Evolutionary conservation across 2,113 vertebrate species (phyloP), one percentile per base, ranked within the genome.

Genomic region (Oplegnathus fasciatus): DNA sequence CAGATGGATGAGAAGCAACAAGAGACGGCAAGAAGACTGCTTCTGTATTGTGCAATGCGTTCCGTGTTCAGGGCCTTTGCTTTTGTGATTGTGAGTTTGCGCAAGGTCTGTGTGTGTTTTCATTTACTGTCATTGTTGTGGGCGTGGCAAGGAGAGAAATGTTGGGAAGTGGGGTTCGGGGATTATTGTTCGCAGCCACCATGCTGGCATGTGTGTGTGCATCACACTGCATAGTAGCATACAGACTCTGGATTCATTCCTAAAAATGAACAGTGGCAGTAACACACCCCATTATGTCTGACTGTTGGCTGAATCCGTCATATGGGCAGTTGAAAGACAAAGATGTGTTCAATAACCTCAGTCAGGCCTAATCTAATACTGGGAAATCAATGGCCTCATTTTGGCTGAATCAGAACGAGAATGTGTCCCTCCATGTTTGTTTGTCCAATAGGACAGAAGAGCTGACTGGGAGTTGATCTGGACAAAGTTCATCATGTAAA

Each of bases 1-100:
- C 64, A 84, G 84, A 90, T 61, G 55, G 76, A 80, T 6, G 69
- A 80, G 42, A 82, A 75, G 52, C 66, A 44, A 65, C 32, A 79
- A 80, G 80, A 58, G 48, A 72, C 57, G 32, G 14, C 34, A 32
- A 76, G 69, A 79, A 78, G 52, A 77, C 13, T 22, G 37, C 69
- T 82, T 78, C 18, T 72, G 55, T 81, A 60, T 79, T 54, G 24
- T 75, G 20, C 4, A 20, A 48, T 65, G 44, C 6, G 5, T n/a
- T 76, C n/a, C 6, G 4, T 82, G 66, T 86, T 86, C 50, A 50
- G 32, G 13, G 42, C 11, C 48, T 85, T 67, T 74, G 70, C 65
- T 85, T 80, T 78, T 82, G 68, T 87, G 64, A 74, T 34, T 64
- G 26, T 89, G 69, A 24, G 52, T 80, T 44, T 62, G 72, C 46